Conservation (phyloP, 2,797 vertebrate species). For the Siniperca scherzeri region DNA sequence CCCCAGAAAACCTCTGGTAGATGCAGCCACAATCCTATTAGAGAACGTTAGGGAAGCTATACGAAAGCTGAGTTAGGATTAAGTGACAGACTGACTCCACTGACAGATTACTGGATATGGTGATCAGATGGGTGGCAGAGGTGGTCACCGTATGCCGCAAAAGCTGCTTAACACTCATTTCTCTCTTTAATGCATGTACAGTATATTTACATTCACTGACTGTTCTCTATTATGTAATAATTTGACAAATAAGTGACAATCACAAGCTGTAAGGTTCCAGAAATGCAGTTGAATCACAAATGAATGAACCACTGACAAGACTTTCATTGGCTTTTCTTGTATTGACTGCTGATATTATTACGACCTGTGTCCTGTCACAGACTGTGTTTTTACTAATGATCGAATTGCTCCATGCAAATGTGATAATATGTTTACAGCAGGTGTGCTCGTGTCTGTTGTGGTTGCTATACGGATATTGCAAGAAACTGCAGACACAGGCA, state of each 20-base stretch:
- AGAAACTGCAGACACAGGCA: conserved; percentile 61
- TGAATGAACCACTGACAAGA: neutral
- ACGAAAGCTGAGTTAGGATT: conserved; percentile 60
- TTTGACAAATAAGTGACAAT: neutral
- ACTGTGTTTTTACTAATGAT: conserved; percentile 11
- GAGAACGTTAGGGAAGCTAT: conserved; percentile 49
- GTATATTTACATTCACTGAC: neutral
- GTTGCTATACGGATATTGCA: conserved; percentile 23
- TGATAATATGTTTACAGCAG: conserved; percentile 59
- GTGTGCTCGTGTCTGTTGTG: conserved; percentile 57
- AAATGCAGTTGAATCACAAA: neutral
- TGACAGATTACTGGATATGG: conserved; percentile 61
- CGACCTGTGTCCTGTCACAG: conserved; percentile 2
- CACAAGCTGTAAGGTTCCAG: too few species aligned
- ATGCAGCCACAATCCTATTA: conserved; percentile 71
- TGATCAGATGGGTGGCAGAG: conserved; percentile 41
- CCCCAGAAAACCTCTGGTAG: conserved; percentile 28
- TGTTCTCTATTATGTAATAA: neutral
- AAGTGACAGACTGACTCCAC: conserved; percentile 64
- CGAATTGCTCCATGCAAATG: conserved; percentile 12
- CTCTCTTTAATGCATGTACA: neutral
- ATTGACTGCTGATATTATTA: conserved; percentile 9
- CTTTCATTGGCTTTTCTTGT: neutral
- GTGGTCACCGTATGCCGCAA: conserved; percentile 63
- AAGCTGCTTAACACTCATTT: conserved; percentile 42